A percentile compares a stretch with the other conserved stretches of the same genome.
Evolutionary conservation across 1,140 invertebrate species (phyloP).

Genomic region (Drosophila persimilis): DNA sequence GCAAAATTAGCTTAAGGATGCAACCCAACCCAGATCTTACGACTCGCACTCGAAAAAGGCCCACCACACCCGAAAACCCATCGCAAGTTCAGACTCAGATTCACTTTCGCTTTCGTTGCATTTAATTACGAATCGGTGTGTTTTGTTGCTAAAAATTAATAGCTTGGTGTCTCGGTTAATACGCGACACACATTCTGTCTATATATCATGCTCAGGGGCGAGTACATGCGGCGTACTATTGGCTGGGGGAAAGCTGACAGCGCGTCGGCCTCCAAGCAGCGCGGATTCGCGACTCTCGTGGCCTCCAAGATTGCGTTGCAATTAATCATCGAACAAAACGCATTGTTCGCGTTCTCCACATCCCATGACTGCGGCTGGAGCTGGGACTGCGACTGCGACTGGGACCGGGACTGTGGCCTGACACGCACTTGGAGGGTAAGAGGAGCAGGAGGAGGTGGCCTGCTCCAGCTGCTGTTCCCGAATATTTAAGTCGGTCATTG

Average conservation of each 20-base stretch:
- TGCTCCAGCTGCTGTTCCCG: constrained; percentile 28
- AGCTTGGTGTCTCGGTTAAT: constrained; percentile 70
- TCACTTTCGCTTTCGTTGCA: constrained; percentile 68
- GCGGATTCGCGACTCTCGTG: constrained; percentile 52
- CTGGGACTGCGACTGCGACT: constrained; percentile 2
- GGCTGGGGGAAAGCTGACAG: constrained; percentile 68
- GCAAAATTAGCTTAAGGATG: constrained; percentile 52
- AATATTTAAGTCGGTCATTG: constrained; percentile 70
- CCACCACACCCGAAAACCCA: constrained; percentile 24
- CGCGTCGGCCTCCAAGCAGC: constrained; percentile 14
- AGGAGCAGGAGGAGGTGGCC: too few relatives aligned
- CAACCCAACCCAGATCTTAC: constrained; percentile 23
- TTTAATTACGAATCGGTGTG: constrained; percentile 44
- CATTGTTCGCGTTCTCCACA: constrained; percentile 63
- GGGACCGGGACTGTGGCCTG: constrained; percentile 1
- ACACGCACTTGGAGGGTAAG: constrained; percentile 23
- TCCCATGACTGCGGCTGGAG: neutral
- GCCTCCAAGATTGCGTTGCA: constrained; percentile 77
- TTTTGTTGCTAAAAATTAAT: constrained; percentile 72
- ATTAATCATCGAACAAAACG: constrained; percentile 79
- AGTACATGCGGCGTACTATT: constrained; percentile 13
- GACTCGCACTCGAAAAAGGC: neutral
- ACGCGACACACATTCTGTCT: constrained; percentile 62
- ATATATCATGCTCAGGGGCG: constrained; percentile 9
- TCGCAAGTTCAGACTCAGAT: constrained; percentile 38